Evolutionary conservation across 2,113 vertebrate genomes (phyloP).

Genomic region (Nanorana parkeri): DNA sequence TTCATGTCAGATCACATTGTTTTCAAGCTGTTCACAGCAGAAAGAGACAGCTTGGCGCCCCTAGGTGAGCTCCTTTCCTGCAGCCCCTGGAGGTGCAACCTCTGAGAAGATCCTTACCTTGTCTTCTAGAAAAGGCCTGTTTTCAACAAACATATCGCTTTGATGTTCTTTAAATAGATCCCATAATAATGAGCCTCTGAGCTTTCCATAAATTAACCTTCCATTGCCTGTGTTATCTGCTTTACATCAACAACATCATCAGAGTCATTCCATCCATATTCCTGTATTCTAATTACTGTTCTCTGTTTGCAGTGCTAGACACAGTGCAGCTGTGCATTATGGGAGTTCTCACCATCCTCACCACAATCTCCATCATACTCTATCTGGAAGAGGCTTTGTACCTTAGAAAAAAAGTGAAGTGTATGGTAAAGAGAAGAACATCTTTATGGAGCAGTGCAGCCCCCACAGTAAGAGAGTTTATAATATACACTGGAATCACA

Average conservation of each 20-base stretch:
- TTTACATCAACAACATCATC: background rate
- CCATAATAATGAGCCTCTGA: no score
- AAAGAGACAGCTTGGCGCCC: no score
- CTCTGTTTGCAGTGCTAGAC: constrained; percentile 63
- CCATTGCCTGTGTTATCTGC: background rate
- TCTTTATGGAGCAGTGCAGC: constrained; percentile 76
- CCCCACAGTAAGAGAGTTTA: constrained; percentile 68
- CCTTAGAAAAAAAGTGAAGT: constrained; percentile 71
- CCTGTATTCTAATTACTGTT: background rate
- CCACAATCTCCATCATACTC: constrained; percentile 64
- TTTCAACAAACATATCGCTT: no score
- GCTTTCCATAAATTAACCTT: no score
- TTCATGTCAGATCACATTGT: no score
- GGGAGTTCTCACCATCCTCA: constrained; percentile 66
- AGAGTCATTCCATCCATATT: background rate
- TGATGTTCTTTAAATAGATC: no score
- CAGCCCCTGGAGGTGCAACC: no score
- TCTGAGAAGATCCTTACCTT: no score
- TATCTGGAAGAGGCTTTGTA: constrained; percentile 71
- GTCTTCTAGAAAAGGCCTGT: no score
- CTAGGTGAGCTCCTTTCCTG: no score
- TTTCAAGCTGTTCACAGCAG: no score
- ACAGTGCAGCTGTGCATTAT: constrained; percentile 63
- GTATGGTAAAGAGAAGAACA: constrained; percentile 75
- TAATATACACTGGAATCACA: no score